A percentile compares a stretch with the other conserved stretches of the same genome.
phyloP scores from a whole-genome alignment of 2,888 invertebrate species.

The Archips crataeganus region DNA sequence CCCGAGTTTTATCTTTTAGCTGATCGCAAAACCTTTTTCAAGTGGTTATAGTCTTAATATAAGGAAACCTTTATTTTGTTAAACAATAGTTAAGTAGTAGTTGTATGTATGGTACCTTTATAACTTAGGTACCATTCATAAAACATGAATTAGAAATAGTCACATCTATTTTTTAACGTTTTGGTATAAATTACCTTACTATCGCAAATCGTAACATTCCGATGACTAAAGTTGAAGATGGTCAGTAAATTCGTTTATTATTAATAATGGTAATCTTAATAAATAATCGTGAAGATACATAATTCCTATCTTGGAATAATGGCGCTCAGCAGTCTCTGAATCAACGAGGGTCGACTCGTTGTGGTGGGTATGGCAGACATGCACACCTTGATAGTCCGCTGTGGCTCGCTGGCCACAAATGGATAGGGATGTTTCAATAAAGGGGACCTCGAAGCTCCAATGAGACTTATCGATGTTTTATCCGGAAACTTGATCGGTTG shows the following conservation, averaged over 20 bases:
- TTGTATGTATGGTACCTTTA: too few species aligned
- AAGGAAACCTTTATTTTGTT: not conserved
- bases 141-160: too few species aligned
- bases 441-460: conserved; percentile 73
- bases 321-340: conserved; percentile 69
- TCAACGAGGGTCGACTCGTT: conserved; percentile 64
- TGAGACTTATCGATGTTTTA: conserved; percentile 66
- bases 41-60: not conserved
- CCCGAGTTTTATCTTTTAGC: too few species aligned
- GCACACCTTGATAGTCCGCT: conserved; percentile 69
- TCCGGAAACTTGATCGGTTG: conserved; percentile 63
- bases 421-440: conserved; percentile 73
- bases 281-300: conserved; percentile 8
- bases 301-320: conserved; percentile 65
- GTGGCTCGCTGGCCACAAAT: conserved; percentile 65
- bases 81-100: too few species aligned
- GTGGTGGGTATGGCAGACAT: conserved; percentile 63
- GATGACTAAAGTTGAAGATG: not conserved
- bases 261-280: conserved; percentile 3
- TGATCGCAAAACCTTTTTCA: not conserved
- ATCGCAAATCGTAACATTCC: not conserved
- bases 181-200: not conserved
- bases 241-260: conserved; percentile 1
- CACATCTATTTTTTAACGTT: too few species aligned
- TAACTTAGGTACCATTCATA: too few species aligned